Evolutionary conservation across 1,140 invertebrate species (phyloP).

Genomic region (Meloidogyne hapla): DNA sequence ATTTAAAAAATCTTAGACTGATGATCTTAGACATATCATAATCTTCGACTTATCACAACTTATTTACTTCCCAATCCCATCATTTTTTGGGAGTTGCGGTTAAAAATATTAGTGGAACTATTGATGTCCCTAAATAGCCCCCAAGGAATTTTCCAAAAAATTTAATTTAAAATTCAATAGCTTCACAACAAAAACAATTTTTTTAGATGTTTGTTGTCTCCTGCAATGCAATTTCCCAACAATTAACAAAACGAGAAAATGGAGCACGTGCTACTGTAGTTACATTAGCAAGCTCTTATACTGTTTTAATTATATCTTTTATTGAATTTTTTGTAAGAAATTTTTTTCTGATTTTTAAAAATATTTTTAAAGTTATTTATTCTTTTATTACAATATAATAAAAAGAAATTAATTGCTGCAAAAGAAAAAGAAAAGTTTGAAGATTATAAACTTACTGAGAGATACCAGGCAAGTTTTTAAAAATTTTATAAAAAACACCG

Average conservation of each 20-base stretch:
- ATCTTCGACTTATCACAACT: too few species aligned
- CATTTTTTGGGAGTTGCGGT: too few species aligned
- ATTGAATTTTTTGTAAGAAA: background rate
- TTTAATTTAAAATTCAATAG: too few species aligned
- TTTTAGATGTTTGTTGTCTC: background rate
- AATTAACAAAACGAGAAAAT: background rate
- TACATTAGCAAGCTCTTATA: background rate
- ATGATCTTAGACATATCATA: too few species aligned
- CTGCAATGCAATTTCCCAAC: background rate
- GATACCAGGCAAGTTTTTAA: background rate
- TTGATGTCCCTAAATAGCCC: too few species aligned
- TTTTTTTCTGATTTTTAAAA: background rate
- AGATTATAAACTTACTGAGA: background rate
- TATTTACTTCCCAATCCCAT: too few species aligned
- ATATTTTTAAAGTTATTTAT: background rate
- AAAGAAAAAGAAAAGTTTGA: background rate
- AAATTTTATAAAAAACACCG: too few species aligned
- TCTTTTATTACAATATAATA: background rate
- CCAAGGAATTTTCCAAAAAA: too few species aligned
- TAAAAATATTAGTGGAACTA: too few species aligned
- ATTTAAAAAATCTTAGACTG: too few species aligned
- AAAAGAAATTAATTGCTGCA: background rate
- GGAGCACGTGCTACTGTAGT: background rate
- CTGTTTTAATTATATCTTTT: background rate
- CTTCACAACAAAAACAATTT: too few species aligned